These are phyloP conservation scores for Neodiprion fabricii DNA, from an alignment of 1,140 invertebrate genomes.

Conservation along the genomic window DNA sequence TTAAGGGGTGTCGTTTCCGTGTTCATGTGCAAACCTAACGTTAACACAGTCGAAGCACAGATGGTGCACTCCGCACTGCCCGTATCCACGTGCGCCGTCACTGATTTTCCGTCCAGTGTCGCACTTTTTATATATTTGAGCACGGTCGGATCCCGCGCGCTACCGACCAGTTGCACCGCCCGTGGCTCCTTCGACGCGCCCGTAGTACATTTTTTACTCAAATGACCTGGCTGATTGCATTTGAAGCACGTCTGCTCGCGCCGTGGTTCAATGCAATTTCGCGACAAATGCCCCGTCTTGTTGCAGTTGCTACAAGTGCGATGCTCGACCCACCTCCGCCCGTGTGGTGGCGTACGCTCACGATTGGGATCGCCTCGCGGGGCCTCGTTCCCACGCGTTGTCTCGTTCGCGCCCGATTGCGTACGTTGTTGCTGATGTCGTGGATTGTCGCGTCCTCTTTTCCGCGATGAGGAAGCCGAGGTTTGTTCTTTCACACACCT, in stretches of 20 bases:
- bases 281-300: constrained; percentile 12
- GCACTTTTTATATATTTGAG: constrained; percentile 7
- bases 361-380: no score
- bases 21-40: not conserved
- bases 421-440: no score
- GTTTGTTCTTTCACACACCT: no score
- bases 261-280: constrained; percentile 1
- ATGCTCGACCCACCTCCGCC: no score
- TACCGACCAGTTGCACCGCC: not conserved
- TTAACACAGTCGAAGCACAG: not conserved
- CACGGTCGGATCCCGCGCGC: not conserved
- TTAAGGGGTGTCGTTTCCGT: not conserved
- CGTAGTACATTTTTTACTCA: not conserved
- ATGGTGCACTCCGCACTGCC: not conserved
- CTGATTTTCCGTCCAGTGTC: not conserved
- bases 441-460: no score
- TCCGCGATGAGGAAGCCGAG: no score
- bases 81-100: not conserved
- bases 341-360: no score
- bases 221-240: no score
- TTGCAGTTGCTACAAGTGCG: no score
- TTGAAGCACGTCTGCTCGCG: no score
- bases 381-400: no score
- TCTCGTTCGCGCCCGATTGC: no score
- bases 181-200: not conserved